Evolutionary conservation across 92 coral and sea anemone genomes (phyloP).

Genomic region (Hydrozoanthus gracilis): DNA sequence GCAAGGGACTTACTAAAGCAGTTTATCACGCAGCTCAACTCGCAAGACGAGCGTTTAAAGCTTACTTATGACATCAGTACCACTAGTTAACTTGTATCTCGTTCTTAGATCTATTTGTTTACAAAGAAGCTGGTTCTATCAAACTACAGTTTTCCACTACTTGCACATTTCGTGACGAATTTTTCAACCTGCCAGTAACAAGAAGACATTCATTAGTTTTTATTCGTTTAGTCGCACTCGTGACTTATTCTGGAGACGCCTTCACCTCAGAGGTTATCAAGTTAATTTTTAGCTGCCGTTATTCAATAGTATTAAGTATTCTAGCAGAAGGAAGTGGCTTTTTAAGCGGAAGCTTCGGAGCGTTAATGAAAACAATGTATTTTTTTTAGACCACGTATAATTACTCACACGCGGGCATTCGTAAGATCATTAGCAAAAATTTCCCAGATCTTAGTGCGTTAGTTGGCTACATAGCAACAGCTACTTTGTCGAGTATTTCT

Average conservation of each 20-base stretch:
- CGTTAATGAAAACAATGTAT: background rate
- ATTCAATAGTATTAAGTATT: slow-evolving; percentile 31
- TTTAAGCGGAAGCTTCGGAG: background rate
- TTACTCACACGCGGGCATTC: background rate
- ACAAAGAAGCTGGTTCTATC: background rate
- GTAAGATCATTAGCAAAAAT: background rate
- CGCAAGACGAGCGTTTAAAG: slow-evolving; percentile 8
- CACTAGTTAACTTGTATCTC: background rate
- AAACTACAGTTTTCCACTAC: slow-evolving; percentile 29
- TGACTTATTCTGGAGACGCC: slow-evolving; percentile 57
- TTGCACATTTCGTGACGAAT: slow-evolving; percentile 8
- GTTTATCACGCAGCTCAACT: background rate
- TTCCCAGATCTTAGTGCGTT: too few species aligned
- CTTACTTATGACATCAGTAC: slow-evolving; percentile 25
- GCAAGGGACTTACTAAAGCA: background rate
- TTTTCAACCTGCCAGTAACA: slow-evolving; percentile 30
- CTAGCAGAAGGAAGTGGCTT: slow-evolving; percentile 12
- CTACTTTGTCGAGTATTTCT: too few species aligned
- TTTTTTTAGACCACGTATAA: background rate
- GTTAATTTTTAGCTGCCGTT: slow-evolving; percentile 32
- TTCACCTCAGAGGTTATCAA: slow-evolving; percentile 60
- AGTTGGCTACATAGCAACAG: too few species aligned
- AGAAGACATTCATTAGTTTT: slow-evolving; percentile 37
- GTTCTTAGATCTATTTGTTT: slow-evolving; percentile 8
- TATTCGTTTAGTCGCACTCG: slow-evolving; percentile 43